phyloP scores from a whole-genome alignment of 2,888 invertebrate species.

The Drosophila lacicola region DNA sequence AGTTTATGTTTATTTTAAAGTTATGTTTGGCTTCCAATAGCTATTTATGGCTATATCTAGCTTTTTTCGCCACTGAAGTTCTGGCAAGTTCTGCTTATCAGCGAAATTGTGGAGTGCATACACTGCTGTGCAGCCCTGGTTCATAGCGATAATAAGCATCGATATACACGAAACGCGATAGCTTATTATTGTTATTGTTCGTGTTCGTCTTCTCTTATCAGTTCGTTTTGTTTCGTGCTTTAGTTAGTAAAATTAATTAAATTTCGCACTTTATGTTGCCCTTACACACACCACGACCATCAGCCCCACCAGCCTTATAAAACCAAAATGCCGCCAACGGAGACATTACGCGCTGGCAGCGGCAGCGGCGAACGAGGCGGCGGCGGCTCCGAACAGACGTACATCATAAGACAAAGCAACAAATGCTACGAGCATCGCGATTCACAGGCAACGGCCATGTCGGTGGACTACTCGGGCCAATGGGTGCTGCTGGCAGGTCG shows the following conservation, averaged over 20 bases:
- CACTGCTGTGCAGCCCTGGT: constrained; percentile 20
- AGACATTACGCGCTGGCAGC: constrained; percentile 67
- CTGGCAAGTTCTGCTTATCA: too few relatives aligned
- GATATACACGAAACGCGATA: constrained; percentile 30
- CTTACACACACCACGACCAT: constrained; percentile 2
- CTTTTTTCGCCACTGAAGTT: too few relatives aligned
- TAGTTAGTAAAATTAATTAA: constrained; percentile 37
- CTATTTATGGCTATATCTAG: too few relatives aligned
- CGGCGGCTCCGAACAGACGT: constrained; percentile 72
- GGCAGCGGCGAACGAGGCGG: constrained; percentile 43
- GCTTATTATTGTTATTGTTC: constrained; percentile 36
- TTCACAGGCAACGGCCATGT: constrained; percentile 96
- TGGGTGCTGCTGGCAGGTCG: constrained; percentile 94
- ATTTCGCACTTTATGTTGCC: constrained; percentile 38
- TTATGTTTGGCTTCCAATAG: too few relatives aligned
- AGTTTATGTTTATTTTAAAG: too few relatives aligned
- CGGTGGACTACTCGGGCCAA: constrained; percentile 90
- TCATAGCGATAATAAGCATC: not conserved
- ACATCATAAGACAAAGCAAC: constrained; percentile 81
- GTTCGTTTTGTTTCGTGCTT: constrained; percentile 48
- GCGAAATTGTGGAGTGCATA: not conserved
- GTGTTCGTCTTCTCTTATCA: constrained; percentile 54
- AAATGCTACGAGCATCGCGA: constrained; percentile 91
- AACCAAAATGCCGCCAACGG: constrained; percentile 73
- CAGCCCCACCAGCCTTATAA: constrained; percentile 4